These are phyloP conservation scores for Lampris megalopsis DNA, from an alignment of 2,113 vertebrate species.

Conservation along the genomic window DNA sequence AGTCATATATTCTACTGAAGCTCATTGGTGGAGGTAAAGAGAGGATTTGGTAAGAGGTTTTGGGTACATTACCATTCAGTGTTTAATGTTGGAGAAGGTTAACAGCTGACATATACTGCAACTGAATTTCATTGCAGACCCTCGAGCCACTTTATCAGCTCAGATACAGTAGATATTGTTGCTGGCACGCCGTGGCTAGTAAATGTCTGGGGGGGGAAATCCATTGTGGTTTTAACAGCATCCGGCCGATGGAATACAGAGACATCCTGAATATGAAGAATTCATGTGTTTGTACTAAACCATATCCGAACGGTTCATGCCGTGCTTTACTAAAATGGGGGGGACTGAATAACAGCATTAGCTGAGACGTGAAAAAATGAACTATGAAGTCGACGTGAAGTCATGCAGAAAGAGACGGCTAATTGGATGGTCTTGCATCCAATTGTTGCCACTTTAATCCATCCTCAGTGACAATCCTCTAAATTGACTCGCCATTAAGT, in stretches of 20 bases:
- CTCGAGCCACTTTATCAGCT: constrained; percentile 17
- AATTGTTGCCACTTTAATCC: background rate
- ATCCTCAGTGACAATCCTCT: background rate
- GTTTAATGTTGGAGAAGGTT: constrained; percentile 12
- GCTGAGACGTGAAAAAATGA: background rate
- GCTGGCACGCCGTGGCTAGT: constrained; percentile 22
- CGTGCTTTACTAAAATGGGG: background rate
- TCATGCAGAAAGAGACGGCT: background rate
- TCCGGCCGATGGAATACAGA: background rate
- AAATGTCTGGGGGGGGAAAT: constrained; percentile 14
- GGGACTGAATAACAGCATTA: background rate
- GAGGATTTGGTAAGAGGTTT: constrained; percentile 23
- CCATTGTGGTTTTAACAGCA: constrained; percentile 9
- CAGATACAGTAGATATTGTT: constrained; percentile 8
- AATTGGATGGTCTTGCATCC: constrained; percentile 10
- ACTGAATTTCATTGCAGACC: constrained; percentile 9
- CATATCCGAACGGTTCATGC: background rate
- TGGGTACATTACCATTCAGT: constrained; percentile 32
- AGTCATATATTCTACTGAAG: constrained; percentile 5
- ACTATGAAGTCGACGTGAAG: background rate
- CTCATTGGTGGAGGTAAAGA: constrained; percentile 17
- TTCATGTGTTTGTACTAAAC: background rate
- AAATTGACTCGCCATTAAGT: constrained; percentile 30
- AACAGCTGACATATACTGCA: constrained; percentile 21
- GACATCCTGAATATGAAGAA: background rate